These are phyloP conservation scores for Serrognathus titanus DNA, from an alignment of 2,888 invertebrate genomes.

Conservation along the genomic window DNA sequence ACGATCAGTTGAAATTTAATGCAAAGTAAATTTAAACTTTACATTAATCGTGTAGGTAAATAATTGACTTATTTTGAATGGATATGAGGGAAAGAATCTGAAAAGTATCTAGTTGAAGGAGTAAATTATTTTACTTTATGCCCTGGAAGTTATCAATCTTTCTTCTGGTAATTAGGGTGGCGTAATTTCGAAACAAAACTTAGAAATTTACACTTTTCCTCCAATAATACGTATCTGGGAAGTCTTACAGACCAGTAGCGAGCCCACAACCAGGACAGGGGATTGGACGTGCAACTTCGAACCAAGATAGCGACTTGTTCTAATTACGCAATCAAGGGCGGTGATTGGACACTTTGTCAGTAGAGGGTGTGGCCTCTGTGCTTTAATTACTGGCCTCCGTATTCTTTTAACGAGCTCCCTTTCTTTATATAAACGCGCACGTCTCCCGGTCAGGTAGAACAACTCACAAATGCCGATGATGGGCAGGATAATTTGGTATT, in stretches of 20 bases:
- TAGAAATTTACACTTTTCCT: constrained; percentile 21
- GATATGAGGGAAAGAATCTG: too few species aligned
- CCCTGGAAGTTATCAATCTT: too few species aligned
- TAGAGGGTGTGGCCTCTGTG: constrained; percentile 39
- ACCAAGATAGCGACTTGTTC: constrained; percentile 44
- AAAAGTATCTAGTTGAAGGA: too few species aligned
- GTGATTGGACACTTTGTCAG: constrained; percentile 40
- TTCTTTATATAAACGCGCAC: constrained; percentile 8
- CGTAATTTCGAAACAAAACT: neutral
- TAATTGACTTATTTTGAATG: too few species aligned
- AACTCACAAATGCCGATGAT: neutral
- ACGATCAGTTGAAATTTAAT: too few species aligned
- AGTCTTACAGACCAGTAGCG: constrained; percentile 37
- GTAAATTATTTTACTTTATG: too few species aligned
- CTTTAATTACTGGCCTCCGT: constrained; percentile 45
- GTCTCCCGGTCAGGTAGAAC: neutral
- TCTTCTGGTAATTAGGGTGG: neutral
- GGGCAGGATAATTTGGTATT: constrained; percentile 19
- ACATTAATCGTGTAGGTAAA: too few species aligned
- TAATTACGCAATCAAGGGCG: constrained; percentile 49
- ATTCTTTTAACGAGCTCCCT: constrained; percentile 19
- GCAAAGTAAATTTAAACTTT: too few species aligned
- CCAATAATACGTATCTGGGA: constrained; percentile 26
- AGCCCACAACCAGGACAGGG: constrained; percentile 36
- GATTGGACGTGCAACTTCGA: constrained; percentile 40